Conservation (phyloP, 92 coral and sea anemone species). For the Muricea muricata region DNA sequence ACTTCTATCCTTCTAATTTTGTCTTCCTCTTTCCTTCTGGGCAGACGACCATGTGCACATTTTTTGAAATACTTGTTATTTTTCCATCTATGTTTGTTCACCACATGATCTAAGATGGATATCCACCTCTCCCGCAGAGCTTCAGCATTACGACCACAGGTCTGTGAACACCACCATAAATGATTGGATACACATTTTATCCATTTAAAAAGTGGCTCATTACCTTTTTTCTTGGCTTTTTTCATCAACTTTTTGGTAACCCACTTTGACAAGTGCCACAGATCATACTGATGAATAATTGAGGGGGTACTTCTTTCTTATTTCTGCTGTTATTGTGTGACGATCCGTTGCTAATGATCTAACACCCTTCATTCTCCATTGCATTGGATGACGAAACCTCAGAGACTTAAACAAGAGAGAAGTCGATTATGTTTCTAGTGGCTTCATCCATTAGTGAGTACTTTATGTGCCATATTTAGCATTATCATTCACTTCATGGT, state of each 20-base stretch:
- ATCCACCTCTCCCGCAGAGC: background rate
- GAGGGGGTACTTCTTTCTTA: background rate
- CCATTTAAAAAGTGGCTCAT: slow-evolving; percentile 57
- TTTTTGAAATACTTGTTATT: slow-evolving; percentile 41
- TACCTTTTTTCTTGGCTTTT: slow-evolving; percentile 58
- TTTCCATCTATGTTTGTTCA: slow-evolving; percentile 54
- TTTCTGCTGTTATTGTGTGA: slow-evolving; percentile 39
- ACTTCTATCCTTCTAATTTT: slow-evolving; percentile 59
- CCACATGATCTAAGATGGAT: background rate
- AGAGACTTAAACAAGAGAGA: slow-evolving; percentile 66
- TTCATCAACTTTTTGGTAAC: slow-evolving; percentile 56
- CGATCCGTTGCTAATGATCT: slow-evolving; percentile 54
- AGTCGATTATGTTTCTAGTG: slow-evolving; percentile 52
- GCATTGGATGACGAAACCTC: slow-evolving; percentile 72
- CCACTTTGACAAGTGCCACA: slow-evolving; percentile 56
- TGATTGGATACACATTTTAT: slow-evolving; percentile 55
- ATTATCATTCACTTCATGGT: too few species aligned
- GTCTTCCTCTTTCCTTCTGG: slow-evolving; percentile 34
- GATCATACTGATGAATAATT: background rate
- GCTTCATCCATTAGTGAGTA: slow-evolving; percentile 56
- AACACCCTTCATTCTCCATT: slow-evolving; percentile 65
- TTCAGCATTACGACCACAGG: background rate
- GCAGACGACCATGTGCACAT: slow-evolving; percentile 54
- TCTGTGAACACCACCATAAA: background rate
- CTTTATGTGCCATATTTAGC: slow-evolving; percentile 73